A percentile compares a stretch with the other conserved stretches of the same genome.
These are phyloP conservation scores for Scortum barcoo DNA, from an alignment of 2,113 vertebrate genomes.

Conservation along the genomic window DNA sequence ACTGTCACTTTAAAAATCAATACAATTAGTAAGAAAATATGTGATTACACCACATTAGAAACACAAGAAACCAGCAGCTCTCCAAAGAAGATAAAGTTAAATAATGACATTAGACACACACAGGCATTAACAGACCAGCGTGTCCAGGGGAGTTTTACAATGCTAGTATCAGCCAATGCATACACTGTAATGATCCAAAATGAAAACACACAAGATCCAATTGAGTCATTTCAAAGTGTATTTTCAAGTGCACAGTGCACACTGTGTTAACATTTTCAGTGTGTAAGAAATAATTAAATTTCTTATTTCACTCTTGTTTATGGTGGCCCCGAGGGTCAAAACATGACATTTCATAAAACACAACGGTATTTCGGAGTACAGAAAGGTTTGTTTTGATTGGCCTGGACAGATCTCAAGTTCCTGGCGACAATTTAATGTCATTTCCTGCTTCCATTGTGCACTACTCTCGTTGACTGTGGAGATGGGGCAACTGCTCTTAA, in stretches of 20 bases:
- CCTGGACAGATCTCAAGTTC: too few relatives aligned
- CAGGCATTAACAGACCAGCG: neutral
- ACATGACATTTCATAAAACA: too few relatives aligned
- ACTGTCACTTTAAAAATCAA: constrained; percentile 28
- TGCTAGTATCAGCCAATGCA: neutral
- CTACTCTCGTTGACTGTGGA: too few relatives aligned
- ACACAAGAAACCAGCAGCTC: constrained; percentile 60
- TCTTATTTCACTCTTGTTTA: neutral
- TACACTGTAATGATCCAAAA: constrained; percentile 1
- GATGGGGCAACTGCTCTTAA: too few relatives aligned
- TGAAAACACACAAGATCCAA: neutral
- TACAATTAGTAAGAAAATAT: neutral
- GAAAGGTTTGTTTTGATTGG: too few relatives aligned
- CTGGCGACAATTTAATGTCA: too few relatives aligned
- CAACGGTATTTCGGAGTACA: too few relatives aligned
- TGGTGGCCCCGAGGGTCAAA: too few relatives aligned
- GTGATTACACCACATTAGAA: constrained; percentile 39
- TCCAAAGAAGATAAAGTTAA: constrained; percentile 72
- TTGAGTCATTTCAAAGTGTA: constrained; percentile 3
- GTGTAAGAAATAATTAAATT: constrained; percentile 8
- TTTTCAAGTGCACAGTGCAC: constrained; percentile 6
- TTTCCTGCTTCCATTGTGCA: too few relatives aligned
- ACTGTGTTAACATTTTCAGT: too few relatives aligned
- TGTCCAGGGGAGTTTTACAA: constrained; percentile 1
- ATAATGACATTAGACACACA: constrained; percentile 20